Evolutionary conservation across 2,113 vertebrate species (phyloP).

Genomic region (Gopherus evgoodei): DNA sequence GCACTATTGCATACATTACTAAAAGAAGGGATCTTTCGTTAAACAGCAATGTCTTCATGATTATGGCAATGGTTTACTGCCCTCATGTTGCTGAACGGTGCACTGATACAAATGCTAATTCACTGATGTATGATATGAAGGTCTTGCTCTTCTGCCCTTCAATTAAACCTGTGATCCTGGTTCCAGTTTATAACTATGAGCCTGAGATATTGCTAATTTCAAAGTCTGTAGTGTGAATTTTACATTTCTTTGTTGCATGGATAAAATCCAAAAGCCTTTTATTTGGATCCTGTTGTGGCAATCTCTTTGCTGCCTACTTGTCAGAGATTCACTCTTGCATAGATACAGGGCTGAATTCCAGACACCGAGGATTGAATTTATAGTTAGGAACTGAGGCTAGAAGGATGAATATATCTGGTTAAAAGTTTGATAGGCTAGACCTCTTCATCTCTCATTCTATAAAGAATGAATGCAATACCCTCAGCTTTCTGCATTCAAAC

Average conservation of each 20-base stretch:
- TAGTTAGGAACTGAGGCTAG: constrained; percentile 41
- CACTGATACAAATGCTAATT: neutral
- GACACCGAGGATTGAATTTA: constrained; percentile 42
- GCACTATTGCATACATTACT: neutral
- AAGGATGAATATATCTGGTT: constrained; percentile 51
- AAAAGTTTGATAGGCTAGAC: constrained; percentile 64
- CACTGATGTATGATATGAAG: neutral
- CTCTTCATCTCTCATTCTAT: constrained; percentile 61
- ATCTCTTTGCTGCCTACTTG: constrained; percentile 54
- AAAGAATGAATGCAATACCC: neutral
- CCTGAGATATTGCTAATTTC: neutral
- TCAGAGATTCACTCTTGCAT: constrained; percentile 50
- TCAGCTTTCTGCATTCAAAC: constrained; percentile 5
- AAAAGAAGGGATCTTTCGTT: neutral
- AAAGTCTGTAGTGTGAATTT: neutral
- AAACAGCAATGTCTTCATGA: neutral
- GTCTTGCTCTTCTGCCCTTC: neutral
- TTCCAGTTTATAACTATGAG: neutral
- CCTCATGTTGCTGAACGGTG: neutral
- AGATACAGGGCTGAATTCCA: constrained; percentile 56
- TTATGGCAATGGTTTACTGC: neutral
- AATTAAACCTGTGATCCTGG: neutral
- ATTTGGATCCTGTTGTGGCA: constrained; percentile 24
- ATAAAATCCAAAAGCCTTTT: constrained; percentile 38
- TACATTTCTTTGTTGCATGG: constrained; percentile 17